These are phyloP conservation scores for Oscheius sp. DNA, from an alignment of 2,888 invertebrate species.

Conservation along the genomic window DNA sequence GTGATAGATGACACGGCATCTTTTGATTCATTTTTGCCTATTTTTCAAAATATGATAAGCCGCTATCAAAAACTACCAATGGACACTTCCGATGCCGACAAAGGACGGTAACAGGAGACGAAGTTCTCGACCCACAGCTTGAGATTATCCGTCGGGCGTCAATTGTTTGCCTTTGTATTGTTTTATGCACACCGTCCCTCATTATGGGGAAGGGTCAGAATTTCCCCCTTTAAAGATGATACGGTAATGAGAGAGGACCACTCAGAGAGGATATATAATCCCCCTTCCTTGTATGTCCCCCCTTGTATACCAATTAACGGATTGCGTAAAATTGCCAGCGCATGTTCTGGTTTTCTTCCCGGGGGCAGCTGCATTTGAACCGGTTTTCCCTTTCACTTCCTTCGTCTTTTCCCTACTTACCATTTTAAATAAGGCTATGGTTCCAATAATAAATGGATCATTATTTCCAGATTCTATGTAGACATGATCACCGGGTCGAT, in stretches of 20 bases:
- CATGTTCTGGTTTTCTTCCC: no score
- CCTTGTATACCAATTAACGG: constrained; percentile 8
- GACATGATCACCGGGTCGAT: constrained; percentile 62
- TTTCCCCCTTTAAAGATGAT: no score
- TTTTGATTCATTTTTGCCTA: no score
- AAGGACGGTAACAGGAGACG: no score
- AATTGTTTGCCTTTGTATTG: constrained; percentile 25
- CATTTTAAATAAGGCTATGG: constrained; percentile 63
- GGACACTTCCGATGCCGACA: no score
- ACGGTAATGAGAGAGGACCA: no score
- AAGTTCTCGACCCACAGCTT: no score
- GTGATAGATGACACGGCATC: no score
- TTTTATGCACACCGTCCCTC: constrained; percentile 20
- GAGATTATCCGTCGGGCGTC: background rate
- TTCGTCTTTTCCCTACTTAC: constrained; percentile 46
- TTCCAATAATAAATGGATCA: constrained; percentile 65
- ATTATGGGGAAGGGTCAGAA: no score
- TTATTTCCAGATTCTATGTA: constrained; percentile 57
- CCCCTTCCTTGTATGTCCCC: background rate
- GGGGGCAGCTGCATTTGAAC: no score
- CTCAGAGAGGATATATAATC: no score
- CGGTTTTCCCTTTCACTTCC: background rate
- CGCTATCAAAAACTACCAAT: no score
- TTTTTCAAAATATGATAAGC: background rate
- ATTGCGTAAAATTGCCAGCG: background rate